Percentiles rank a stretch among this genome's conserved stretches.
Conservation (phyloP, 2,797 vertebrate genomes). For the Sebastes vulpes region DNA sequence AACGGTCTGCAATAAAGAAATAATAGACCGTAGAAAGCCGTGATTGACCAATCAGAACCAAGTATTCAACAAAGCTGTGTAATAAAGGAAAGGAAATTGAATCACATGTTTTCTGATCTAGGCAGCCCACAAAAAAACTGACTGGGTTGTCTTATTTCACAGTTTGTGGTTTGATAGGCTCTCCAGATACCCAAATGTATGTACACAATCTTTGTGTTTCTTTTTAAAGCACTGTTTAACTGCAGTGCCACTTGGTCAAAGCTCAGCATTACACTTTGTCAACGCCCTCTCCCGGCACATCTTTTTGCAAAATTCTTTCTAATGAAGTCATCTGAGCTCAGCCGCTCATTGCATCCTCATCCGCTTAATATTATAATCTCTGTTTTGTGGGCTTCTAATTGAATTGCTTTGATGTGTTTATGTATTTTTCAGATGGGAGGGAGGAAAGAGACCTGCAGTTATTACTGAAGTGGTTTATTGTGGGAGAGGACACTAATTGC, state of each 20-base stretch:
- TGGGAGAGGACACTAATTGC: conserved; percentile 76
- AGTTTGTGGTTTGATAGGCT: too few relatives aligned
- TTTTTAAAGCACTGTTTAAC: neutral
- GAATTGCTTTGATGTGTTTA: conserved; percentile 82
- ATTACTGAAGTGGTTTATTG: conserved; percentile 60
- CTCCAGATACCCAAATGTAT: too few relatives aligned
- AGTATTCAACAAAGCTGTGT: too few relatives aligned
- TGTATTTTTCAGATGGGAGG: conserved; percentile 62
- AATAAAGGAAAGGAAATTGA: too few relatives aligned
- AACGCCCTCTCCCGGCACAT: conserved; percentile 31
- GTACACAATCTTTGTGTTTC: too few relatives aligned
- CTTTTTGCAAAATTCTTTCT: conserved; percentile 43
- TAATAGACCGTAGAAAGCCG: too few relatives aligned
- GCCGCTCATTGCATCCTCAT: conserved; percentile 67
- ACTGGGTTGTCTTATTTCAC: too few relatives aligned
- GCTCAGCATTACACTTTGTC: neutral
- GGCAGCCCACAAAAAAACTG: too few relatives aligned
- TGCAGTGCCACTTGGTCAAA: neutral
- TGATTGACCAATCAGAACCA: too few relatives aligned
- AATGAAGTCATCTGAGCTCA: conserved; percentile 57
- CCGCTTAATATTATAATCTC: conserved; percentile 78
- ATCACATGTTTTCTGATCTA: too few relatives aligned
- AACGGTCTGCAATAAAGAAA: too few relatives aligned
- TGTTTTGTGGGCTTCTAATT: conserved; percentile 79
- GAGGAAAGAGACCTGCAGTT: conserved; percentile 67